These are phyloP conservation scores for Plotosus lineatus DNA, from an alignment of 2,113 vertebrate genomes.

Conservation along the genomic window DNA sequence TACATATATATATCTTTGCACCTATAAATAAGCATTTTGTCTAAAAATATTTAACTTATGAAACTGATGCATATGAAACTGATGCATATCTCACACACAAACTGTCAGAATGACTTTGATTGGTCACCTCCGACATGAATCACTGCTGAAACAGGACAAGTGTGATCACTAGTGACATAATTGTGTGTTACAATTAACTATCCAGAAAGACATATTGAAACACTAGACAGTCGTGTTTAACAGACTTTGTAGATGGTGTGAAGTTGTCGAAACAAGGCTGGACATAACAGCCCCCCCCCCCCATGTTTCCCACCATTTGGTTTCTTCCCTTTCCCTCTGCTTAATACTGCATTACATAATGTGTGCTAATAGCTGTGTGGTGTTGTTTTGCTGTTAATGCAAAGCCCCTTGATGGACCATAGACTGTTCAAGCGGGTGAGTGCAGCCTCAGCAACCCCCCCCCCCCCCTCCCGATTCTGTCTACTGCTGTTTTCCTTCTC, in stretches of 20 bases:
- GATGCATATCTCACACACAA: too few relatives aligned
- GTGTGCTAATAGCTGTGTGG: conserved; percentile 98
- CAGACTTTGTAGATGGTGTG: conserved; percentile 30
- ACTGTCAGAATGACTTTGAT: background rate
- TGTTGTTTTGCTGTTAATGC: conserved; percentile 98
- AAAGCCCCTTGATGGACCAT: conserved; percentile 99
- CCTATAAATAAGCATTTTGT: too few relatives aligned
- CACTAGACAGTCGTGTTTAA: background rate
- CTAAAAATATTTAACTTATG: too few relatives aligned
- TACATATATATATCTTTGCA: too few relatives aligned
- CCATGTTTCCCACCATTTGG: conserved; percentile 56
- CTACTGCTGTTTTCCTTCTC: conserved; percentile 85
- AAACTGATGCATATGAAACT: too few relatives aligned
- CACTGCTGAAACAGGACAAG: background rate
- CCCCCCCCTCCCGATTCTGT: conserved; percentile 59
- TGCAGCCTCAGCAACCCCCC: conserved; percentile 94
- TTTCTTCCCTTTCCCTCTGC: conserved; percentile 47
- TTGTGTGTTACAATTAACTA: background rate
- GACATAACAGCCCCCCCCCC: conserved; percentile 40
- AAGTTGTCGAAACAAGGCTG: conserved; percentile 52
- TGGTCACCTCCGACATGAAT: background rate
- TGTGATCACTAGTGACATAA: background rate
- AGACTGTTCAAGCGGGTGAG: conserved; percentile 99
- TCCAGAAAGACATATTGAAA: conserved; percentile 3
- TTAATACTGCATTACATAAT: conserved; percentile 74